Conservation (phyloP, 2,113 vertebrate genomes). For the Aegithalos caudatus region DNA sequence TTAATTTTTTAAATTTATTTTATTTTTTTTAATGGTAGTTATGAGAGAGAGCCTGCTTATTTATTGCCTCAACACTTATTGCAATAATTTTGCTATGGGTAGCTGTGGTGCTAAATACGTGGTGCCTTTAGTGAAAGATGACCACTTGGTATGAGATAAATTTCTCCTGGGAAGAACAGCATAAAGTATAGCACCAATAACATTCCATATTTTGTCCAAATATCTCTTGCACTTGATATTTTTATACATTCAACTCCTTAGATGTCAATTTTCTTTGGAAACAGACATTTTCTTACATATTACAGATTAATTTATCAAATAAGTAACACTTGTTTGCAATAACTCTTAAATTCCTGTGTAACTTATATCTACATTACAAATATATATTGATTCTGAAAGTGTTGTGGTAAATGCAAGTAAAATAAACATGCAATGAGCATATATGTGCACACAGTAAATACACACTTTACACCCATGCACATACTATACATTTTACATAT, state of each 20-base stretch:
- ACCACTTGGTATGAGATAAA: neutral
- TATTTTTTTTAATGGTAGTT: neutral
- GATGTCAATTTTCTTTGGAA: neutral
- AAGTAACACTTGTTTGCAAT: neutral
- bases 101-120: neutral
- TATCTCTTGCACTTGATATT: neutral
- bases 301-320: neutral
- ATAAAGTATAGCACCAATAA: neutral
- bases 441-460: too few relatives aligned
- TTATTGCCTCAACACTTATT: neutral
- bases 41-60: neutral
- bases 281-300: neutral
- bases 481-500: rapidly evolving
- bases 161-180: neutral
- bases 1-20: rapidly evolving
- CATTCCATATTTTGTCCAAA: neutral
- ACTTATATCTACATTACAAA: neutral
- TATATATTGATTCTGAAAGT: neutral
- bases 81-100: neutral
- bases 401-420: neutral
- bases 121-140: neutral
- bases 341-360: neutral
- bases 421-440: neutral
- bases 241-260: neutral
- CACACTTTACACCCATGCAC: neutral